Percentiles rank a stretch among this genome's conserved stretches.
Evolutionary conservation across 2,888 invertebrate genomes (phyloP).

Genomic region (Pomacea canaliculata): DNA sequence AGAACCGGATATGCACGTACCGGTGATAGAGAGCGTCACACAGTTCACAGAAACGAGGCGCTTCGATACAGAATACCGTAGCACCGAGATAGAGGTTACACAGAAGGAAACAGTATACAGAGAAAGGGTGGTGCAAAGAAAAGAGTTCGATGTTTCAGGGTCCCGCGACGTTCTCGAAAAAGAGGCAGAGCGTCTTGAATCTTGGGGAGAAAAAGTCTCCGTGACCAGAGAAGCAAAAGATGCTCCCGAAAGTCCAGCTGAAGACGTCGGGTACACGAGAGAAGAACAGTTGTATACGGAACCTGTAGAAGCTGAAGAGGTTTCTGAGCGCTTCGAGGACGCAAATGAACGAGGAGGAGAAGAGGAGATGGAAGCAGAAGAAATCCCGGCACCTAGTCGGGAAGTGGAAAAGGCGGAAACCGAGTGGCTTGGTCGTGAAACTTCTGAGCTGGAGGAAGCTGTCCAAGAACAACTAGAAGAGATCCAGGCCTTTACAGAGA

Average conservation of each 20-base stretch:
- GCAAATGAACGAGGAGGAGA: neutral
- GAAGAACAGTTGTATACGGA: neutral
- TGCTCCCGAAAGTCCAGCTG: neutral
- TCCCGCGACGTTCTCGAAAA: neutral
- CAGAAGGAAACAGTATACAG: constrained; percentile 19
- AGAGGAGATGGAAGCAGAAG: constrained; percentile 1
- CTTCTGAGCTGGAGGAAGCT: neutral
- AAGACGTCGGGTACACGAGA: neutral
- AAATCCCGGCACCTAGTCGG: neutral
- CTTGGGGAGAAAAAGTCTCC: too few species aligned
- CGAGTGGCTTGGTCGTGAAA: neutral
- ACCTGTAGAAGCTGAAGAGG: neutral
- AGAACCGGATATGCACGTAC: neutral
- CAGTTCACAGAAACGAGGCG: neutral
- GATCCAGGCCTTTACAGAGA: constrained; percentile 1
- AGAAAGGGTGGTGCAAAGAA: constrained; percentile 17
- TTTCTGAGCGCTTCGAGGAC: too few species aligned
- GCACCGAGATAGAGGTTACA: constrained; percentile 13
- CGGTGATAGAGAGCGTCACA: constrained; percentile 11
- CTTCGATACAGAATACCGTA: constrained; percentile 12
- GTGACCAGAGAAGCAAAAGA: neutral
- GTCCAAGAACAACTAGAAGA: neutral
- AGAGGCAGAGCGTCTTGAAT: neutral
- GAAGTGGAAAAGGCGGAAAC: constrained; percentile 1
- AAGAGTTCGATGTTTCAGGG: constrained; percentile 1